Evolutionary conservation across 2,888 invertebrate genomes (phyloP).

Genomic region (Barypeithes pellucidus): DNA sequence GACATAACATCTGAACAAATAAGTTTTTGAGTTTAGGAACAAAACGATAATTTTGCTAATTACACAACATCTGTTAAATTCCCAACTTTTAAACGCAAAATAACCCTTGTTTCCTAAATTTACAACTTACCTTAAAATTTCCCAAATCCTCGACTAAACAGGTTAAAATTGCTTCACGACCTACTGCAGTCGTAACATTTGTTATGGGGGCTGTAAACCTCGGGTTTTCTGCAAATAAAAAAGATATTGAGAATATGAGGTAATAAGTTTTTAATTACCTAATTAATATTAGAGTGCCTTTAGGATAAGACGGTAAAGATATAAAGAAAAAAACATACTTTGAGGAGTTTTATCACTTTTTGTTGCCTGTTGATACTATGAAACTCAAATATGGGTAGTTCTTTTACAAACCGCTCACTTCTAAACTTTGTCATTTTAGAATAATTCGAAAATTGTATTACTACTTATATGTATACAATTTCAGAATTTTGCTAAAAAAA

Average conservation of each 20-base stretch:
- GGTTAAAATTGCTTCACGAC: slow-evolving; percentile 86
- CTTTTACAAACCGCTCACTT: too few relatives aligned
- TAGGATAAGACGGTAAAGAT: not conserved
- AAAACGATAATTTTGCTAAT: slow-evolving; percentile 17
- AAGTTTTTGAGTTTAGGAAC: not conserved
- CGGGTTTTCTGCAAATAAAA: slow-evolving; percentile 79
- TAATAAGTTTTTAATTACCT: not conserved
- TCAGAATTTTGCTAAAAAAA: too few relatives aligned
- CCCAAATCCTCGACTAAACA: slow-evolving; percentile 89
- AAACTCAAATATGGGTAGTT: too few relatives aligned
- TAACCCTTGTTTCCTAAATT: slow-evolving; percentile 24
- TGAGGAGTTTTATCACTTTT: too few relatives aligned
- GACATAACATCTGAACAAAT: not conserved
- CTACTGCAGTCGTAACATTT: slow-evolving; percentile 88
- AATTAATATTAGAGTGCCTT: not conserved
- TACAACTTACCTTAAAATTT: slow-evolving; percentile 81
- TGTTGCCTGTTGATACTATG: too few relatives aligned
- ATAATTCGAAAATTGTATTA: too few relatives aligned
- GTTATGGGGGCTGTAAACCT: slow-evolving; percentile 87
- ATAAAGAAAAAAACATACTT: too few relatives aligned
- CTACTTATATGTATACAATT: too few relatives aligned
- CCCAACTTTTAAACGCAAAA: slow-evolving; percentile 12
- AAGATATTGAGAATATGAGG: not conserved
- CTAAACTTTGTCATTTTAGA: too few relatives aligned
- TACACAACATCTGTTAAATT: slow-evolving; percentile 12